A percentile compares a stretch with the other conserved stretches of the same genome.
phyloP scores from a whole-genome alignment of 2,797 vertebrate species.

The Pristis pectinata region DNA sequence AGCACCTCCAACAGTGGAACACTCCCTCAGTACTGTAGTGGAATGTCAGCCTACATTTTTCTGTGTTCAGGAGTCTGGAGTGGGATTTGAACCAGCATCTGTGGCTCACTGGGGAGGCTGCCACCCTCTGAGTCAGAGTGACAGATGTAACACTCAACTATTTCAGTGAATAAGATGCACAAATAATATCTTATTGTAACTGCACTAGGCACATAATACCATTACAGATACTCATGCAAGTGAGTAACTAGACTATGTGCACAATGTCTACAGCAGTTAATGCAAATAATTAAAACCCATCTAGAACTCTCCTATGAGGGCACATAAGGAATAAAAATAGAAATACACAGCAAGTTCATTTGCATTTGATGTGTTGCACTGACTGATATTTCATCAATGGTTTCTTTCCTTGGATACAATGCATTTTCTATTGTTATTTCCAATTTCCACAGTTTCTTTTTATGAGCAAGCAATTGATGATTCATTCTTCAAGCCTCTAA shows the following conservation, averaged over 20 bases:
- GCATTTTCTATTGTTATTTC: neutral
- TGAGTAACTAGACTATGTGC: neutral
- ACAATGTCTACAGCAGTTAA: neutral
- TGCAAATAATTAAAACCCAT: neutral
- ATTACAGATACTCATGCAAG: neutral
- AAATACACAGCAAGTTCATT: neutral
- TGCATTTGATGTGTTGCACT: neutral
- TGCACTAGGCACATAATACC: neutral
- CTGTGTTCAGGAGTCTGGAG: too few species aligned
- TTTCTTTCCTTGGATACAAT: neutral
- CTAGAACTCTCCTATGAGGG: neutral
- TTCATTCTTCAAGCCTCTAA: neutral
- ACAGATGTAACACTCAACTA: neutral
- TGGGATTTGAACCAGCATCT: too few species aligned
- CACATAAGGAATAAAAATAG: neutral
- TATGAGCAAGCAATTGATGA: neutral
- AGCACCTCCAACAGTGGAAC: too few species aligned
- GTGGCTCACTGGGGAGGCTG: too few species aligned
- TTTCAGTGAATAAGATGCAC: neutral
- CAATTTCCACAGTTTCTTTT: neutral
- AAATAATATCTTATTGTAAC: neutral
- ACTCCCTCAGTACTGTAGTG: too few species aligned
- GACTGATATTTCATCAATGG: neutral
- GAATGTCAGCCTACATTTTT: too few species aligned
- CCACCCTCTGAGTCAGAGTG: too few species aligned